phyloP scores from a whole-genome alignment of 2,113 vertebrate species.

The Rhinogobius similis region DNA sequence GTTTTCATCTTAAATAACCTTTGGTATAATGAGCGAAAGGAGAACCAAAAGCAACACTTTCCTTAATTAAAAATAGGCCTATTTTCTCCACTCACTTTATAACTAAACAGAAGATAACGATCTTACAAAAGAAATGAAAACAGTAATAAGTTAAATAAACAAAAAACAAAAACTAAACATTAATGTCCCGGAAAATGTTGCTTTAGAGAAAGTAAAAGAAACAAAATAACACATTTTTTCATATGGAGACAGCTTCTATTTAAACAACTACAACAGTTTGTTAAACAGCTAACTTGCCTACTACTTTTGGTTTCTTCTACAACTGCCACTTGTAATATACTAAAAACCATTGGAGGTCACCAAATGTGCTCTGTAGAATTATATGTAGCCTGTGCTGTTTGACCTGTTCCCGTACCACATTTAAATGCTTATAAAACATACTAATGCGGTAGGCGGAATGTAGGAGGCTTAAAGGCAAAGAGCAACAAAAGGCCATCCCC shows the following conservation, averaged over 20 bases:
- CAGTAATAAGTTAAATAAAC: background rate
- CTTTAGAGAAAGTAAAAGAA: background rate
- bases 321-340: no score
- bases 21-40: background rate
- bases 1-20: conserved; percentile 22
- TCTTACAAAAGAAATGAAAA: background rate
- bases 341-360: no score
- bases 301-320: no score
- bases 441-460: no score
- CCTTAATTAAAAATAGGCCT: background rate
- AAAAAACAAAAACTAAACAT: no score
- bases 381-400: no score
- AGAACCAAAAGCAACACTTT: background rate
- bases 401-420: background rate
- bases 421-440: background rate
- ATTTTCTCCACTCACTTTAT: background rate
- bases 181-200: background rate
- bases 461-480: conserved; percentile 14
- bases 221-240: no score
- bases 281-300: background rate
- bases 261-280: background rate
- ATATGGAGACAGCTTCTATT: background rate
- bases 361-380: no score
- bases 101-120: background rate
- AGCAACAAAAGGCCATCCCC: conserved; percentile 15